These are phyloP conservation scores for Eristalinus aeneus DNA, from an alignment of 2,888 invertebrate genomes.

Conservation along the genomic window DNA sequence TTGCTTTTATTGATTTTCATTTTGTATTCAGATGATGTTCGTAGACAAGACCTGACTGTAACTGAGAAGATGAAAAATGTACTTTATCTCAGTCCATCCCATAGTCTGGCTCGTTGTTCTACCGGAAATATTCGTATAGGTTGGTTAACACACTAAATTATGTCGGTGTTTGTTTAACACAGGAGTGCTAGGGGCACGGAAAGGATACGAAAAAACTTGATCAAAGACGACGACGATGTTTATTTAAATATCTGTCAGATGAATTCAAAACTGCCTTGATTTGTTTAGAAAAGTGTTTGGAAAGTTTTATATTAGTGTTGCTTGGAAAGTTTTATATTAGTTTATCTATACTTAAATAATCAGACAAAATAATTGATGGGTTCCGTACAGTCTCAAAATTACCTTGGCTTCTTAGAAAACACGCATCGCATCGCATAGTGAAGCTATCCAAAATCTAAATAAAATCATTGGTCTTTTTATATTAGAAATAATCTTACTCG, in stretches of 20 bases:
- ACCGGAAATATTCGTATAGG: neutral
- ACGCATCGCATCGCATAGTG: too few relatives aligned
- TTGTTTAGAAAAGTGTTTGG: neutral
- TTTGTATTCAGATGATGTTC: neutral
- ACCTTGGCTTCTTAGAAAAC: too few relatives aligned
- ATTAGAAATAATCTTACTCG: too few relatives aligned
- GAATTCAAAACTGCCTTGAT: neutral
- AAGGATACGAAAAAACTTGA: neutral
- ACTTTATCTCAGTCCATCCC: neutral
- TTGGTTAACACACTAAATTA: neutral
- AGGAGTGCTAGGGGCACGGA: neutral
- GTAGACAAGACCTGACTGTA: neutral
- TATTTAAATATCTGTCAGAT: neutral
- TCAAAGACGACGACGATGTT: neutral
- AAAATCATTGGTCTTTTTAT: too few relatives aligned
- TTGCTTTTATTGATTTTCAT: neutral
- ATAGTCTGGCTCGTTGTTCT: neutral
- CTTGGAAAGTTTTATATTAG: too few relatives aligned
- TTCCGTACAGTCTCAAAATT: too few relatives aligned
- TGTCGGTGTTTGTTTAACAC: neutral
- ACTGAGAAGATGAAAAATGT: neutral
- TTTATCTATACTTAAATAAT: too few relatives aligned
- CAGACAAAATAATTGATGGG: too few relatives aligned
- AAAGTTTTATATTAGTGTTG: too few relatives aligned
- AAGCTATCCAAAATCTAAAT: too few relatives aligned